These are phyloP conservation scores for Magallana angulata DNA, from an alignment of 1,140 invertebrate species.

Conservation along the genomic window DNA sequence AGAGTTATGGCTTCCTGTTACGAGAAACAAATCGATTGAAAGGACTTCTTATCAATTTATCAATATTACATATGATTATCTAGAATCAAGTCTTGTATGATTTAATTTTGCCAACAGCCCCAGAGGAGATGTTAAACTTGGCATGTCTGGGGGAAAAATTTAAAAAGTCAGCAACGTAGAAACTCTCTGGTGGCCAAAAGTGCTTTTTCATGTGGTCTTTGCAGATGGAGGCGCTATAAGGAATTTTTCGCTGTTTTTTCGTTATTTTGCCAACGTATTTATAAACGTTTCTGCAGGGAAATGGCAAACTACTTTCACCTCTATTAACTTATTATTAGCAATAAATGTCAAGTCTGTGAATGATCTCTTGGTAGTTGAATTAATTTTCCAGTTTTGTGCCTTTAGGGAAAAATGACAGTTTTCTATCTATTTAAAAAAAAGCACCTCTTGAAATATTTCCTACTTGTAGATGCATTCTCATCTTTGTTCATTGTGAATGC, in stretches of 20 bases:
- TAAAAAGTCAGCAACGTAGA: neutral
- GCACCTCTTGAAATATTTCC: neutral
- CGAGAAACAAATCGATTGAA: neutral
- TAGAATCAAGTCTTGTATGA: slow-evolving; percentile 5
- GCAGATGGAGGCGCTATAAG: neutral
- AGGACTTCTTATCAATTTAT: slow-evolving; percentile 15
- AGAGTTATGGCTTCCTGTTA: slow-evolving; percentile 7
- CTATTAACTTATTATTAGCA: slow-evolving; percentile 32
- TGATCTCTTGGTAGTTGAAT: slow-evolving; percentile 28
- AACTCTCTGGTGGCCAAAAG: slow-evolving; percentile 15
- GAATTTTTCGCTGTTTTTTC: neutral
- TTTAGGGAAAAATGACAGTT: slow-evolving; percentile 6
- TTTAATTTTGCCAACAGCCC: neutral
- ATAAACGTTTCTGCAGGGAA: slow-evolving; percentile 27
- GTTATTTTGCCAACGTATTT: slow-evolving; percentile 4
- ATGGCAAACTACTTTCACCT: neutral
- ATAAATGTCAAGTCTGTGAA: slow-evolving; percentile 26
- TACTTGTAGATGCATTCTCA: neutral
- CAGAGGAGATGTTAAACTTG: slow-evolving; percentile 2
- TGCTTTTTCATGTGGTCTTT: slow-evolving; percentile 30
- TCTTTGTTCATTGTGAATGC: neutral
- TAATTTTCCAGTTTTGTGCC: slow-evolving; percentile 26
- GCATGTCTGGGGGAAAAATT: neutral
- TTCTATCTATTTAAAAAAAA: neutral
- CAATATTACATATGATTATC: slow-evolving; percentile 19